A percentile compares a stretch with the other conserved stretches of the same genome.
These are phyloP conservation scores for Elysia chlorotica DNA, from an alignment of 1,140 invertebrate genomes.

Conservation along the genomic window DNA sequence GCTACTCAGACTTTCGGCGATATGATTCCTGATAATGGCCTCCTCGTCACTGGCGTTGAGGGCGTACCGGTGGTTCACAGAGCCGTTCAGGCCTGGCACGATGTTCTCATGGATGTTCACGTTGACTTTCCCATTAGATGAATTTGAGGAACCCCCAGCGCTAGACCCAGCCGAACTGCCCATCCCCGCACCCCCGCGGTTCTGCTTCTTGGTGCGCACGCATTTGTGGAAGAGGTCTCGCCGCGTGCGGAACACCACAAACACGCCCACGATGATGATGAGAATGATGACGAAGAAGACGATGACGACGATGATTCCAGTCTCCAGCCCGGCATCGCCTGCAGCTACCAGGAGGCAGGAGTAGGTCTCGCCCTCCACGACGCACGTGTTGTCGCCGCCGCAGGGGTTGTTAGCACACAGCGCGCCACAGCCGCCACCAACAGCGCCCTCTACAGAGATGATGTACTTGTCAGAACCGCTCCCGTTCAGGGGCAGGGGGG, in stretches of 20 bases:
- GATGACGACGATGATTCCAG: slow-evolving; percentile 51
- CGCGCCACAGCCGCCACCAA: slow-evolving; percentile 35
- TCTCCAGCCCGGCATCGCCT: slow-evolving; percentile 40
- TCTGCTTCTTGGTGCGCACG: slow-evolving; percentile 23
- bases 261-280: slow-evolving; percentile 82
- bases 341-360: slow-evolving; percentile 67
- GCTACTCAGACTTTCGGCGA: slow-evolving; percentile 70
- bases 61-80: slow-evolving; percentile 57
- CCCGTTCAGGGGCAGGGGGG: slow-evolving; percentile 86
- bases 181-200: slow-evolving; percentile 15
- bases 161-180: slow-evolving; percentile 29
- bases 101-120: slow-evolving; percentile 12
- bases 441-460: slow-evolving; percentile 32
- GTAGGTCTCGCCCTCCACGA: slow-evolving; percentile 26
- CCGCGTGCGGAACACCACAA: slow-evolving; percentile 85
- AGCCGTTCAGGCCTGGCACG: slow-evolving; percentile 47
- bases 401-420: slow-evolving; percentile 39
- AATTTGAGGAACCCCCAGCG: no score
- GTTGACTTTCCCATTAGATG: slow-evolving; percentile 26
- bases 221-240: slow-evolving; percentile 59
- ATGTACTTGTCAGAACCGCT: slow-evolving; percentile 62
- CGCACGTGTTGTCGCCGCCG: slow-evolving; percentile 30
- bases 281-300: slow-evolving; percentile 51
- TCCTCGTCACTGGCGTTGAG: slow-evolving; percentile 52
- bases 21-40: slow-evolving; percentile 56